Base-by-base conservation (phyloP, 2,888 invertebrate species). In the Lasioglossum malachurum region DNA sequence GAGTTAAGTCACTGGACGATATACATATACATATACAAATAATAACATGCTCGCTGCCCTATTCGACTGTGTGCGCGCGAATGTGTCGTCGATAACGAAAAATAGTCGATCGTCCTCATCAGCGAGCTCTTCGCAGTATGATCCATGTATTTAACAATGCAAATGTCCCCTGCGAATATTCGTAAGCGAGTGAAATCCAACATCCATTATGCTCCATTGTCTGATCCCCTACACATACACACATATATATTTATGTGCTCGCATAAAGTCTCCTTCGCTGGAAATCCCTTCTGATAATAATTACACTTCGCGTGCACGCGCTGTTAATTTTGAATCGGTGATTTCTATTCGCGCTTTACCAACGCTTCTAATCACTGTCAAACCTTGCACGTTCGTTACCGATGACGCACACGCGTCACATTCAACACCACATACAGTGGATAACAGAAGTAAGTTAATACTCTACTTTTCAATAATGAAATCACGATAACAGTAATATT, bases 291-390 rank as follows among this genome's bases (percentile, higher is more conserved):
- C 35, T 38, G 19, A 69, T 35, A 69, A 69, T n/a, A 31, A n/a
- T 41, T 76, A 69, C 46, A 46, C 74, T 57, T 49, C 46, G 12
- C 44, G 49, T 41, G 64, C 72, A 8, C 72, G 35, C 53, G 31
- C 23, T 27, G 69, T 80, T 80, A n/a, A 80, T 80, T 60, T 69
- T 64, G 4, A 64, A 84, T 60, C 80, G 84, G 75, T 82, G 78
- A 64, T 19, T 10, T 41, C 53, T 46, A 38, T 38, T 4, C 73
- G 53, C 73, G 53, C 44, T 12, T 23, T 23, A 8, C 12, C n/a
- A 23, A 7, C 46, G n/a, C 14, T 23, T 46, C 38, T 35, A 27
- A 74, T 53, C 31, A 12, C 49, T 31, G 44, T 0, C 27, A 16
- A 16, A 74, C 35, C 2, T 31, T 5, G 2, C 64, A 0, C 31